Conservation (phyloP, 2,888 invertebrate genomes). For the Timema cristinae region DNA sequence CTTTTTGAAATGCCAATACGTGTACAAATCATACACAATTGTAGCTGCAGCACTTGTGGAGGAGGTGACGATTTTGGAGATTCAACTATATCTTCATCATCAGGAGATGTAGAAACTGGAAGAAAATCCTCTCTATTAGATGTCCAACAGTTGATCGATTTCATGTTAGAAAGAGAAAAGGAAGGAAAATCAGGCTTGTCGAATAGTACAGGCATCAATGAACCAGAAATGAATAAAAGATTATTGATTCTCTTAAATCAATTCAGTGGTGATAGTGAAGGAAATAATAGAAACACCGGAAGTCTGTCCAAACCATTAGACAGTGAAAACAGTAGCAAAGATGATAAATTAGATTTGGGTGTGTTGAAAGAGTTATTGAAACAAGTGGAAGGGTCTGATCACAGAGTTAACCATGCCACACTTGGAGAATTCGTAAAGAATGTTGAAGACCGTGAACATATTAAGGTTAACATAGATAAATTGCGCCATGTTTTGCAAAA, state of each 20-base stretch:
- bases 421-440: slow-evolving; percentile 23
- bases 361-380: slow-evolving; percentile 24
- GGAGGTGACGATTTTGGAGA: slow-evolving; percentile 32
- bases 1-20: slow-evolving; percentile 51
- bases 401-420: slow-evolving; percentile 26
- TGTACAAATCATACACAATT: slow-evolving; percentile 63
- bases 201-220: slow-evolving; percentile 10
- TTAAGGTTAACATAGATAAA: slow-evolving; percentile 33
- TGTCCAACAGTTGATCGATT: slow-evolving; percentile 31
- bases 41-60: slow-evolving; percentile 60
- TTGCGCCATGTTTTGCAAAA: slow-evolving; percentile 22
- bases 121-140: slow-evolving; percentile 21
- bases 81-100: slow-evolving; percentile 11
- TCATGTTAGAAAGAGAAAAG: slow-evolving; percentile 10
- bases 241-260: slow-evolving; percentile 23
- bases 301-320: too few relatives aligned
- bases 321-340: too few relatives aligned
- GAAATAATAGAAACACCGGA: background rate
- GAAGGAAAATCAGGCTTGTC: slow-evolving; percentile 23
- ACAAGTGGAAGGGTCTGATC: slow-evolving; percentile 27
- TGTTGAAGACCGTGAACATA: slow-evolving; percentile 32
- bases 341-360: slow-evolving; percentile 18
- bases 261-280: slow-evolving; percentile 19
- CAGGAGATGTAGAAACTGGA: slow-evolving; percentile 26
- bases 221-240: slow-evolving; percentile 24